Conservation (phyloP, 2,797 vertebrate species). For the Cichlasoma orientale region DNA sequence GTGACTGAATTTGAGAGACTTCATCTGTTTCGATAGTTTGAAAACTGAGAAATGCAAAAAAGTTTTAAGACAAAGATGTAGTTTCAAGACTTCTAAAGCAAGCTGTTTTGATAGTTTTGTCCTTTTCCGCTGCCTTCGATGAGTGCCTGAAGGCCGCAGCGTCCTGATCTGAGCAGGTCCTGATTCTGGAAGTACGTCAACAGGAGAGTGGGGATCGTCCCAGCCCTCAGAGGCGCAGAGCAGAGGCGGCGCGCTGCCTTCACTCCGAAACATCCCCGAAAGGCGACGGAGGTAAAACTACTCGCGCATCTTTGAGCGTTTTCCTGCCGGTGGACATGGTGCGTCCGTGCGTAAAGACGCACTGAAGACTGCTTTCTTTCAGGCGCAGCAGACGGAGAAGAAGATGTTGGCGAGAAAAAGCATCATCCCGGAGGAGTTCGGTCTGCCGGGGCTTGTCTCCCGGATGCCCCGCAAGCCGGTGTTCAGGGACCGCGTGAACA, state of each 20-base stretch:
- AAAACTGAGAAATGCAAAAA: background rate
- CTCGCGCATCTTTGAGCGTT: background rate
- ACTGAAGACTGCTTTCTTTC: conserved; percentile 1
- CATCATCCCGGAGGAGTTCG: conserved; percentile 98
- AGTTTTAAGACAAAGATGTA: background rate
- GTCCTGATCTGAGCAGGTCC: conserved; percentile 32
- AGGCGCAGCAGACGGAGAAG: background rate
- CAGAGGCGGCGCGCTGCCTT: conserved; percentile 25
- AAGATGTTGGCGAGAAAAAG: conserved; percentile 95
- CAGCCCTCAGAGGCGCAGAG: conserved; percentile 49
- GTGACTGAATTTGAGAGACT: background rate
- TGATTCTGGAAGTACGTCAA: conserved; percentile 68
- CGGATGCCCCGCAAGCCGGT: conserved; percentile 92
- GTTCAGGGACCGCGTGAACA: conserved; percentile 90
- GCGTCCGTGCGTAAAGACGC: conserved; percentile 55
- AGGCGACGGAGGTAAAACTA: background rate
- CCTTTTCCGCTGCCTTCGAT: conserved; percentile 21
- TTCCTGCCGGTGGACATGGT: conserved; percentile 19
- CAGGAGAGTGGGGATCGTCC: conserved; percentile 51
- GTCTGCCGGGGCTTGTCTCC: conserved; percentile 87
- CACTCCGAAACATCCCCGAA: conserved; percentile 16
- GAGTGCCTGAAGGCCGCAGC: conserved; percentile 38
- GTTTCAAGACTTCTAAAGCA: background rate
- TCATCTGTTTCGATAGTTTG: background rate
- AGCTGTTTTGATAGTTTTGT: background rate